Evolutionary conservation across 2,797 vertebrate genomes (phyloP).

Genomic region (Diceros bicornis): DNA sequence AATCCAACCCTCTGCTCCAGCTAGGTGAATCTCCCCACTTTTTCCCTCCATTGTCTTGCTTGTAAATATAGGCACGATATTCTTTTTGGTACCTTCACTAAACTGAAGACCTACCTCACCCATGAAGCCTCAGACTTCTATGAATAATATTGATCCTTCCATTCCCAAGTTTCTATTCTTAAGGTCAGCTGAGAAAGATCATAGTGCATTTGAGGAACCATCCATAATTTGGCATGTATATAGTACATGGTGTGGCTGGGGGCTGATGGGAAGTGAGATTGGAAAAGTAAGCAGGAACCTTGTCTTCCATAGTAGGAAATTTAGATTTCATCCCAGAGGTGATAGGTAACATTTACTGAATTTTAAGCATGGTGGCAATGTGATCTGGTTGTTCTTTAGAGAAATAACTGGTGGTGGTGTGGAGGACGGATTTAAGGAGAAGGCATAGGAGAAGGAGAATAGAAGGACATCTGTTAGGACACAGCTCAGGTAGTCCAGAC

Average conservation of each 20-base stretch:
- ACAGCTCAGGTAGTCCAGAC: neutral
- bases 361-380: neutral
- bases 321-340: neutral
- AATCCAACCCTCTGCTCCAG: neutral
- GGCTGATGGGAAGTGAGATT: neutral
- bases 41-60: neutral
- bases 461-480: neutral
- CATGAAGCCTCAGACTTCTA: neutral
- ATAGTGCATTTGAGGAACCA: constrained; percentile 6
- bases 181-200: neutral
- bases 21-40: neutral
- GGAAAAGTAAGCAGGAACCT: neutral
- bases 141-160: neutral
- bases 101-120: neutral
- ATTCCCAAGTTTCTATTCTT: neutral
- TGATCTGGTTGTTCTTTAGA: neutral
- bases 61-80: neutral
- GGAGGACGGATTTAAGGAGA: neutral
- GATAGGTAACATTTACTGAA: neutral
- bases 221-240: neutral
- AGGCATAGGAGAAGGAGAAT: neutral
- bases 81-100: neutral
- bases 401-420: neutral
- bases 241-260: neutral
- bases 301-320: neutral